These are phyloP conservation scores for Drosophila erecta DNA, from an alignment of 1,140 invertebrate genomes.

Conservation along the genomic window DNA sequence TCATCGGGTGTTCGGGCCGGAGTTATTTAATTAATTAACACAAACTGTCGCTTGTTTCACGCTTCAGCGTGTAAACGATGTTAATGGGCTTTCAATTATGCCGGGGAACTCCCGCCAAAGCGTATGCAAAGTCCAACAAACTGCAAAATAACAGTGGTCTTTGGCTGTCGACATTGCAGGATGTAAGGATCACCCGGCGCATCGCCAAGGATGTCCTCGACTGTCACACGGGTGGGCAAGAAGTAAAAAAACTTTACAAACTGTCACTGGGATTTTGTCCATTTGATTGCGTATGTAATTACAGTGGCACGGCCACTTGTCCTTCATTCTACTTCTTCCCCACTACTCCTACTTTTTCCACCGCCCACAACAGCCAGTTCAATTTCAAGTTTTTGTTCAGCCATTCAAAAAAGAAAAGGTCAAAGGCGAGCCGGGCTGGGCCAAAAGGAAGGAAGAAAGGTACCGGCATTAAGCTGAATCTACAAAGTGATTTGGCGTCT, in stretches of 20 bases:
- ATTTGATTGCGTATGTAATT: slow-evolving; percentile 78
- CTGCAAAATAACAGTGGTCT: slow-evolving; percentile 26
- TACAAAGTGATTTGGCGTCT: slow-evolving; percentile 54
- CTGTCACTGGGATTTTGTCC: slow-evolving; percentile 74
- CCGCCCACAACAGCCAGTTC: slow-evolving; percentile 38
- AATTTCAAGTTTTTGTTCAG: slow-evolving; percentile 63
- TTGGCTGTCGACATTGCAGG: slow-evolving; percentile 3
- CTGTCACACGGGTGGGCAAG: slow-evolving; percentile 42
- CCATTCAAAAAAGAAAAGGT: slow-evolving; percentile 47
- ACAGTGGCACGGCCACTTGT: slow-evolving; percentile 47
- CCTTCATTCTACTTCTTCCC: slow-evolving; percentile 26
- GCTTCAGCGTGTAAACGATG: slow-evolving; percentile 63
- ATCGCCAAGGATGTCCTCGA: slow-evolving; percentile 37
- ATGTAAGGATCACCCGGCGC: background rate
- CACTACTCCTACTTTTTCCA: background rate
- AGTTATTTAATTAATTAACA: slow-evolving; percentile 79
- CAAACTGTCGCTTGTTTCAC: slow-evolving; percentile 69
- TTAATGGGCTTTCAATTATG: slow-evolving; percentile 77
- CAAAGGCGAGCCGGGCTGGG: slow-evolving; percentile 53
- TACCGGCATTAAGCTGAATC: slow-evolving; percentile 48
- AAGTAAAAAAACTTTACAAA: slow-evolving; percentile 66
- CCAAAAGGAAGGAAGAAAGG: slow-evolving; percentile 17
- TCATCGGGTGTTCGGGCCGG: slow-evolving; percentile 7
- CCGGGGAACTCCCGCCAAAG: slow-evolving; percentile 14
- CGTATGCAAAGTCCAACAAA: slow-evolving; percentile 37